A percentile compares a stretch with the other conserved stretches of the same genome.
Conservation (phyloP, 2,113 vertebrate genomes). For the sheep (Ovis aries) region ARS-UI_Ramb_v3.0 NC_056057.1:6362001-6362500, state of each 20-base stretch:
- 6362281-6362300: slow-evolving; percentile 41
- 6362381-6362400: slow-evolving; percentile 29
- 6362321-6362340: background rate
- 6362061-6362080: background rate
- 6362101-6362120: background rate
- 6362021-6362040: too few relatives aligned
- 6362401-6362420: background rate
- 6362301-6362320: background rate
- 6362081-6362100: background rate
- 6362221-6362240: background rate
- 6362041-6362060: background rate
- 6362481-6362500: accelerated
- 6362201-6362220: background rate
- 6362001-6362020: background rate
- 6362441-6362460: background rate
- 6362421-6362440: background rate
- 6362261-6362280: background rate
- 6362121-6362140: background rate
- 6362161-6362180: background rate
- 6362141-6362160: background rate
- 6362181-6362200: background rate
- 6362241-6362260: background rate
- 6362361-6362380: slow-evolving; percentile 52
- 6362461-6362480: background rate
- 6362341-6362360: background rate